Conservation (phyloP, 2,113 vertebrate species). For the Megaleporinus macrocephalus region DNA sequence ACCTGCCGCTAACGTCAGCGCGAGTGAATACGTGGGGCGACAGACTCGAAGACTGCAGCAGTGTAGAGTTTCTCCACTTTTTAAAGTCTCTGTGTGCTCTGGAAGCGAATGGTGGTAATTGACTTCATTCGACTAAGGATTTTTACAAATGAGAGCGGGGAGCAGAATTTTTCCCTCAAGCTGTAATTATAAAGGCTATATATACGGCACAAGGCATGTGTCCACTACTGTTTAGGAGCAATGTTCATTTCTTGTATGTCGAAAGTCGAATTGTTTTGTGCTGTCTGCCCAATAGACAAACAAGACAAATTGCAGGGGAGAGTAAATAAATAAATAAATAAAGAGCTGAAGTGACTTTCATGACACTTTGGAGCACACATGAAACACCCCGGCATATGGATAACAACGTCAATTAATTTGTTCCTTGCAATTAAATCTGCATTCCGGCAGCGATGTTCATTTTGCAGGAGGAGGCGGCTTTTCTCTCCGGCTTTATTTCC, state of each 20-base stretch:
- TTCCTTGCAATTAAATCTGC: slow-evolving; percentile 60
- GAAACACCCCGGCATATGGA: slow-evolving; percentile 43
- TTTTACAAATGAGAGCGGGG: background rate
- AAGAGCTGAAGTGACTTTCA: slow-evolving; percentile 36
- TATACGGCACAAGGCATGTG: background rate
- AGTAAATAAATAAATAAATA: slow-evolving; percentile 13
- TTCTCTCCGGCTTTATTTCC: slow-evolving; percentile 1
- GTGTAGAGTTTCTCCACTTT: background rate
- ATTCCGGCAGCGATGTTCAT: slow-evolving; percentile 49
- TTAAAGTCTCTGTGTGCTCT: background rate
- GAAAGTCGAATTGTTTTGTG: background rate
- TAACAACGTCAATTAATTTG: slow-evolving; percentile 54
- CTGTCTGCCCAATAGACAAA: slow-evolving; percentile 8
- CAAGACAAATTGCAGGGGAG: slow-evolving; percentile 24
- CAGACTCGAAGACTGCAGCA: background rate
- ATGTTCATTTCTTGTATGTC: background rate
- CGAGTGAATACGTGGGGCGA: background rate
- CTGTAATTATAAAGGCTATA: background rate
- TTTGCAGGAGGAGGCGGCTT: slow-evolving; percentile 61
- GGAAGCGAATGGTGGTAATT: background rate
- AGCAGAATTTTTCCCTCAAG: background rate
- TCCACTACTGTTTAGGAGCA: background rate
- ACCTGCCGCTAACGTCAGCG: slow-evolving; percentile 31
- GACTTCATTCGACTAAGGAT: background rate
- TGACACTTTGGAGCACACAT: slow-evolving; percentile 37